Evolutionary conservation across 2,888 invertebrate species (phyloP).

Genomic region (Diarsia dahlii): DNA sequence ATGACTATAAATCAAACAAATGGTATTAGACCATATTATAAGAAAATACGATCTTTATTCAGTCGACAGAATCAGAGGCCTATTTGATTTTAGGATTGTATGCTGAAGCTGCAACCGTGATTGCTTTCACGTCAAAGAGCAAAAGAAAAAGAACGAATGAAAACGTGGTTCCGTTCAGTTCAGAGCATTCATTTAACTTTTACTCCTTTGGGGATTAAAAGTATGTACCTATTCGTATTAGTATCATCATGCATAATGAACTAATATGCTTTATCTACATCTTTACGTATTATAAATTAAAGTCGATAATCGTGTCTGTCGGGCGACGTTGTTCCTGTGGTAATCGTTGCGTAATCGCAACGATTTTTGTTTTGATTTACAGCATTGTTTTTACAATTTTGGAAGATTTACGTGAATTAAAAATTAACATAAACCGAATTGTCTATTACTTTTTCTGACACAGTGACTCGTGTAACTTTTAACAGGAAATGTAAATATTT

Average conservation of each 20-base stretch:
- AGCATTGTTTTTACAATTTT: background rate
- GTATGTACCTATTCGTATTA: background rate
- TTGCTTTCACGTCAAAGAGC: conserved; percentile 4
- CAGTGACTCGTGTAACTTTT: background rate
- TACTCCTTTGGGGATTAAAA: background rate
- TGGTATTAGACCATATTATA: background rate
- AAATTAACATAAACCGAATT: background rate
- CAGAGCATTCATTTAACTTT: conserved; percentile 32
- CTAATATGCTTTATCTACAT: background rate
- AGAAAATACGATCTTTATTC: background rate
- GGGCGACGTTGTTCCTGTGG: background rate
- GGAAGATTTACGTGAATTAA: background rate
- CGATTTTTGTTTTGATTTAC: background rate
- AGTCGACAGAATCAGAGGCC: background rate
- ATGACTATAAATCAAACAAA: background rate
- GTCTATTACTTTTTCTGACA: background rate
- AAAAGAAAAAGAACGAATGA: conserved; percentile 26
- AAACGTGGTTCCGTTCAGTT: conserved; percentile 9
- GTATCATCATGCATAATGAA: background rate
- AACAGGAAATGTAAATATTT: background rate
- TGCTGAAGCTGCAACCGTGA: conserved; percentile 4
- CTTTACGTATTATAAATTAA: background rate
- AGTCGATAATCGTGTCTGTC: background rate
- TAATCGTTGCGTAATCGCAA: too few species aligned
- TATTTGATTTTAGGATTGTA: conserved; percentile 23